Percentiles rank a stretch among this genome's conserved stretches.
phyloP scores from a whole-genome alignment of 2,113 vertebrate genomes.

The Myocastor coypus region DNA sequence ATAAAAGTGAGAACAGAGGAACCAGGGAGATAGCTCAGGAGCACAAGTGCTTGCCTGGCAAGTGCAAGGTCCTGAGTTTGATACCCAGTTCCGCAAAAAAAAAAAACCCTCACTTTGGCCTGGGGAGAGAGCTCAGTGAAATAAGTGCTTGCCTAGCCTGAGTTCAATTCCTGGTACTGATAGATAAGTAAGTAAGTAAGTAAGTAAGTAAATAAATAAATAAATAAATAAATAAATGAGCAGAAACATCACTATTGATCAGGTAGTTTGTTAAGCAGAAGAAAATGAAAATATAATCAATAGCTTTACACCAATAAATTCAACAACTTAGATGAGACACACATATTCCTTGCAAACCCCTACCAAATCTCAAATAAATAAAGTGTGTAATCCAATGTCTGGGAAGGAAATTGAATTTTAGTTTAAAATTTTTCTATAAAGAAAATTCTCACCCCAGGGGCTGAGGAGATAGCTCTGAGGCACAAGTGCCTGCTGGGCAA shows the following conservation, averaged over 20 bases:
- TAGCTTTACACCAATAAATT: background rate
- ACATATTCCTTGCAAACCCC: background rate
- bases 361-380: background rate
- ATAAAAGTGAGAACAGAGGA: background rate
- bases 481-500: too few species aligned
- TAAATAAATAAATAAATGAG: background rate
- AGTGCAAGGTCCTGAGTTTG: too few species aligned
- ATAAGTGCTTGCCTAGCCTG: too few species aligned
- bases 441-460: background rate
- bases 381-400: background rate
- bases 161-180: too few species aligned
- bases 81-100: too few species aligned
- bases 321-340: background rate
- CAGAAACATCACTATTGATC: background rate
- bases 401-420: background rate
- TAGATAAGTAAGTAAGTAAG: too few species aligned
- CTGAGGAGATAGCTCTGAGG: too few species aligned
- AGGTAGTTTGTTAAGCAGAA: background rate
- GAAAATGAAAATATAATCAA: background rate
- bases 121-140: too few species aligned
- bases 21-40: too few species aligned
- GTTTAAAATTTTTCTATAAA: conserved; percentile 13
- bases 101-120: too few species aligned
- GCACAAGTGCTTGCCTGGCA: too few species aligned
- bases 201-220: too few species aligned